Percentiles rank a stretch among this genome's conserved stretches.
Conservation (phyloP, 2,797 vertebrate genomes). For the Malurus splendens region DNA sequence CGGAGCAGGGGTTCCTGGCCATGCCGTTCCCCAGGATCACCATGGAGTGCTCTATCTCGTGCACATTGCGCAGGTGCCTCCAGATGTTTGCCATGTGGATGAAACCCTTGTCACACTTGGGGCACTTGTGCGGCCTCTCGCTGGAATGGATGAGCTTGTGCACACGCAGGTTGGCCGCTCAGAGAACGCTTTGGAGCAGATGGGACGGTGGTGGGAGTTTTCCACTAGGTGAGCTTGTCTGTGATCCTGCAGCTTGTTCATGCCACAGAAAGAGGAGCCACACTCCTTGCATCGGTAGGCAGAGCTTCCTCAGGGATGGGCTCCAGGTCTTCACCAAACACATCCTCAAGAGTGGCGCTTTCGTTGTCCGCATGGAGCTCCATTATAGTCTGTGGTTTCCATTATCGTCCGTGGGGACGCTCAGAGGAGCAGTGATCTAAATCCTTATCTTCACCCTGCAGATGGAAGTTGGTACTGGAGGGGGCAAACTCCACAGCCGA, state of each 20-base stretch:
- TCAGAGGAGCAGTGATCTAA: too few relatives aligned
- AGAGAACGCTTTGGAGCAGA: slow-evolving; percentile 51
- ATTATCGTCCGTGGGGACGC: too few relatives aligned
- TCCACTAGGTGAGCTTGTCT: not conserved
- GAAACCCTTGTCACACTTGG: slow-evolving; percentile 56
- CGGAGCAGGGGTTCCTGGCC: slow-evolving; percentile 28
- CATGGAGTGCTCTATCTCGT: slow-evolving; percentile 51
- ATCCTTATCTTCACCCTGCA: too few relatives aligned
- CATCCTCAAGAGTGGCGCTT: not conserved
- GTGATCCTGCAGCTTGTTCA: not conserved
- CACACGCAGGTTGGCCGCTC: slow-evolving; percentile 19
- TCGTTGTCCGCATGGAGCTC: accelerated
- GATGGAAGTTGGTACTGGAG: too few relatives aligned
- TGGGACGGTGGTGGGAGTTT: not conserved
- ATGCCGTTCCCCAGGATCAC: not conserved
- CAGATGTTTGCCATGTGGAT: slow-evolving; percentile 40
- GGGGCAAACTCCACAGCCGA: too few relatives aligned
- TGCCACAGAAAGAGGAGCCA: not conserved
- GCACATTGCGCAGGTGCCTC: slow-evolving; percentile 23
- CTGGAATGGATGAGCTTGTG: slow-evolving; percentile 54
- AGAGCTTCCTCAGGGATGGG: not conserved
- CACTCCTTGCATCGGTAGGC: not conserved
- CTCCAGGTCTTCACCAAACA: not conserved
- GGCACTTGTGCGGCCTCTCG: slow-evolving; percentile 38
- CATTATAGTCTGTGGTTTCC: not conserved